Evolutionary conservation across 1,140 invertebrate species (phyloP).

Genomic region (Oryzaephilus surinamensis): DNA sequence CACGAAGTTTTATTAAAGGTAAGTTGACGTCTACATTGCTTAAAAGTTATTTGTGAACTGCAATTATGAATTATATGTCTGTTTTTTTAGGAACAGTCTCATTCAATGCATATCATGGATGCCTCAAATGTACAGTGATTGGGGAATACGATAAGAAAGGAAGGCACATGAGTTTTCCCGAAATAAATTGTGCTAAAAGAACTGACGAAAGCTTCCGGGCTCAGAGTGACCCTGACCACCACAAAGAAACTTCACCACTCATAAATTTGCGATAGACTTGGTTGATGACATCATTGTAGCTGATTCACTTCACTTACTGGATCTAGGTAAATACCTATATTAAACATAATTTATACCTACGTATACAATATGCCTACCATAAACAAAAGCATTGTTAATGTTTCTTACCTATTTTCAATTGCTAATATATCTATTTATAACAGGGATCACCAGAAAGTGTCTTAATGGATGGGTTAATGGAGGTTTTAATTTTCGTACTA

Average conservation of each 20-base stretch:
- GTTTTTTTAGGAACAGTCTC: slow-evolving; percentile 8
- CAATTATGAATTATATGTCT: too few relatives aligned
- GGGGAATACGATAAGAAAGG: slow-evolving; percentile 16
- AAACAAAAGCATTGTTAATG: too few relatives aligned
- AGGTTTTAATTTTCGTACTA: slow-evolving; percentile 1
- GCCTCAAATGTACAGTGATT: slow-evolving; percentile 13
- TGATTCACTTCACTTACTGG: slow-evolving; percentile 21
- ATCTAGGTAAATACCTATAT: too few relatives aligned
- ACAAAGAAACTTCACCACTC: slow-evolving; percentile 16
- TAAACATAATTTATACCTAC: too few relatives aligned
- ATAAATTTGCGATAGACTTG: slow-evolving; percentile 17
- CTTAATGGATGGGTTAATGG: slow-evolving; percentile 11
- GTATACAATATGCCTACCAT: too few relatives aligned
- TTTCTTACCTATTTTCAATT: too few relatives aligned
- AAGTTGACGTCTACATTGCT: too few relatives aligned
- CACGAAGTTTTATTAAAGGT: too few relatives aligned
- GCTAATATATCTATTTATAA: too few relatives aligned
- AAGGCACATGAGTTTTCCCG: slow-evolving; percentile 15
- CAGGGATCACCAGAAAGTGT: slow-evolving; percentile 19
- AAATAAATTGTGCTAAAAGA: slow-evolving; percentile 9
- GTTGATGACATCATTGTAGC: slow-evolving; percentile 17
- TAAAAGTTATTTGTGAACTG: too few relatives aligned
- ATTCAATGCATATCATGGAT: slow-evolving; percentile 16
- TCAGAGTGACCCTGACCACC: slow-evolving; percentile 16
- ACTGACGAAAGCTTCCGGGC: slow-evolving; percentile 14